Base-by-base conservation (phyloP, 2,888 invertebrate species). In the Mythimna loreyi region DNA sequence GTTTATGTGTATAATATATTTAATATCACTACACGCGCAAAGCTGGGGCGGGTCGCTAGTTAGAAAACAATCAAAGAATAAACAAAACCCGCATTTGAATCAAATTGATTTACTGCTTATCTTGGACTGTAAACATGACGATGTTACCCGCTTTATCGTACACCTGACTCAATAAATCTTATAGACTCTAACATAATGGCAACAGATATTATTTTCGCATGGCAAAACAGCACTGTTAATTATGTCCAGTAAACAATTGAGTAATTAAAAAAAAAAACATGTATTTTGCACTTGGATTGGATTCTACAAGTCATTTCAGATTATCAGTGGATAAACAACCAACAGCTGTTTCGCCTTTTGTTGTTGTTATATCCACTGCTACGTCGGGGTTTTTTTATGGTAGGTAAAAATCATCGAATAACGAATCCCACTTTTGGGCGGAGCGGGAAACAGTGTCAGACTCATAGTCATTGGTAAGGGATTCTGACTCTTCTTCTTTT, bases 81-180 rank as follows among this genome's bases (percentile, higher is more conserved):
- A 36, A 36, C 11, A 13, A 4, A 11, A 0, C 13, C 33, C 36
- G 3, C 16, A 40, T 19, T 16, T 40, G 6, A 23, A 57, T 9
- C n/a, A 8, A 74, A 74, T 78, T 72, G 76, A 65, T 59, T 63
- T 81, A 65, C 82, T 81, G 68, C 4, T 33, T n/a, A 60, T 52
- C n/a, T 55, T 75, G 55, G 6, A 64, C 63, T 59, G 33, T 68
- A n/a, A 19, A 50, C 19, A 68, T 75, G 58, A 68, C 28, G 8
- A 43, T 21, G 25, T 30, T n/a, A 49, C 4, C 47, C n/a, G 36
- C 21, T 55, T 5, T 21, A 36, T 11, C 6, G 47, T 23, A 43
- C 28, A 55, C 19, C 4, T 56, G 6, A 25, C 30, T 40, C 7
- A 65, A 50, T 8, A n/a, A 2, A 33, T 55, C 23, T 16, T 19